Conservation (phyloP, 1,140 invertebrate genomes). For the Drosophila nigrodunni region DNA sequence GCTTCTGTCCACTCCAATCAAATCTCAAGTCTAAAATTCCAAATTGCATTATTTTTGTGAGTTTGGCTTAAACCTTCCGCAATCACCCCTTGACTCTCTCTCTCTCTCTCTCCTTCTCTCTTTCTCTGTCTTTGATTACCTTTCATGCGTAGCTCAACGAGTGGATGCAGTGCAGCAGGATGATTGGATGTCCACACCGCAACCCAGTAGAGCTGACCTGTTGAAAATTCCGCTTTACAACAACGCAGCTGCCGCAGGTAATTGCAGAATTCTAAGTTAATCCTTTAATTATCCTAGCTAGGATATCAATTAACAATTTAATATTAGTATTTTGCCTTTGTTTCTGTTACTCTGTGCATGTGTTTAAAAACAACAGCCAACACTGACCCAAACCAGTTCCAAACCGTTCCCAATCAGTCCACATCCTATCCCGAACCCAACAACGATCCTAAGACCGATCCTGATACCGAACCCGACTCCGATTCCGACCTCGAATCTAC, state of each 20-base stretch:
- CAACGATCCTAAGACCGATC: slow-evolving; percentile 6
- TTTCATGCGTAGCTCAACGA: slow-evolving; percentile 12
- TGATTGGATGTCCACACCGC: slow-evolving; percentile 56
- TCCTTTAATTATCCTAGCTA: slow-evolving; percentile 5
- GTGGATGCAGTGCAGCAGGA: slow-evolving; percentile 28
- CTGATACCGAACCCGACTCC: slow-evolving; percentile 36
- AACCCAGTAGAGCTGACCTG: slow-evolving; percentile 54
- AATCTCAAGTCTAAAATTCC: slow-evolving; percentile 21
- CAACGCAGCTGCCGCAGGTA: slow-evolving; percentile 69
- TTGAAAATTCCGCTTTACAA: slow-evolving; percentile 42
- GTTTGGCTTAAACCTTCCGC: slow-evolving; percentile 37
- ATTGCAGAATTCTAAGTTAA: slow-evolving; percentile 34
- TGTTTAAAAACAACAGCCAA: slow-evolving; percentile 74
- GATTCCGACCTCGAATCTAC: slow-evolving; percentile 7
- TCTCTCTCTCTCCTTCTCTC: slow-evolving; percentile 28
- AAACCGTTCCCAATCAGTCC: slow-evolving; percentile 5
- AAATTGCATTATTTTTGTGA: slow-evolving; percentile 44
- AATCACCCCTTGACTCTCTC: slow-evolving; percentile 35
- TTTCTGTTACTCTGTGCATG: slow-evolving; percentile 82
- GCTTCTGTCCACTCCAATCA: neutral
- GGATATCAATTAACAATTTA: slow-evolving; percentile 67
- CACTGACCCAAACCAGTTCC: slow-evolving; percentile 31
- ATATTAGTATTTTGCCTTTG: slow-evolving; percentile 80
- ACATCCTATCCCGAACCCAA: slow-evolving; percentile 18
- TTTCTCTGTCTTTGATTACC: slow-evolving; percentile 12